Evolutionary conservation across 2,888 invertebrate species (phyloP).

Genomic region (Diogma glabrata): DNA sequence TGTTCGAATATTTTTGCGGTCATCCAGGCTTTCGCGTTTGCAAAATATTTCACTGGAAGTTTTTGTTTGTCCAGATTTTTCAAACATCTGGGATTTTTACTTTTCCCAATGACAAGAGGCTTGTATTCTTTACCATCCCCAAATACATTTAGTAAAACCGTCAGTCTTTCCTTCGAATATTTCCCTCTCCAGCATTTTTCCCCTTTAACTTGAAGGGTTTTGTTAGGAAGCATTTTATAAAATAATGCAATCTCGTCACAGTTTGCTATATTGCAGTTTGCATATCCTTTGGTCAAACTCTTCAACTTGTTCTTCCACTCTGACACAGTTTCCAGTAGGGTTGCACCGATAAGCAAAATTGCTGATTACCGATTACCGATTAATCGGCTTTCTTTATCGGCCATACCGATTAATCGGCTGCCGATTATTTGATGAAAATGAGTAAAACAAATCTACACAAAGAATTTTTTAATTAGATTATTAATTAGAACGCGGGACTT

Average conservation of each 20-base stretch:
- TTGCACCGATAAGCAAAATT: too few species aligned
- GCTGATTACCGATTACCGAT: too few species aligned
- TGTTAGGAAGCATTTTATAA: not conserved
- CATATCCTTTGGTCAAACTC: not conserved
- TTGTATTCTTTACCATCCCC: not conserved
- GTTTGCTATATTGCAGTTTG: not conserved
- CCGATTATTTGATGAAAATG: too few species aligned
- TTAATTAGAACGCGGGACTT: too few species aligned
- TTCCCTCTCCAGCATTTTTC: conserved; percentile 3
- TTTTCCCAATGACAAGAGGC: not conserved
- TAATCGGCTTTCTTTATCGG: too few species aligned
- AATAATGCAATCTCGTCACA: conserved; percentile 6
- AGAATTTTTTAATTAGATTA: too few species aligned
- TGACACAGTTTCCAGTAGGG: not conserved
- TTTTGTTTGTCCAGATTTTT: not conserved
- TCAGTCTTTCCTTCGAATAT: conserved; percentile 6
- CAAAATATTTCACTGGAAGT: not conserved
- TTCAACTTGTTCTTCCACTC: not conserved
- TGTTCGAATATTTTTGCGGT: too few species aligned
- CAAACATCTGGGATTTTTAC: not conserved
- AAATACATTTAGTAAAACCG: not conserved
- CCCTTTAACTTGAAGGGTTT: not conserved
- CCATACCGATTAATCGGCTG: too few species aligned
- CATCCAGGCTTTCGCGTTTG: too few species aligned
- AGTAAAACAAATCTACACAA: too few species aligned